phyloP scores from a whole-genome alignment of 2,113 vertebrate genomes.

The Cebidichthys violaceus region DNA sequence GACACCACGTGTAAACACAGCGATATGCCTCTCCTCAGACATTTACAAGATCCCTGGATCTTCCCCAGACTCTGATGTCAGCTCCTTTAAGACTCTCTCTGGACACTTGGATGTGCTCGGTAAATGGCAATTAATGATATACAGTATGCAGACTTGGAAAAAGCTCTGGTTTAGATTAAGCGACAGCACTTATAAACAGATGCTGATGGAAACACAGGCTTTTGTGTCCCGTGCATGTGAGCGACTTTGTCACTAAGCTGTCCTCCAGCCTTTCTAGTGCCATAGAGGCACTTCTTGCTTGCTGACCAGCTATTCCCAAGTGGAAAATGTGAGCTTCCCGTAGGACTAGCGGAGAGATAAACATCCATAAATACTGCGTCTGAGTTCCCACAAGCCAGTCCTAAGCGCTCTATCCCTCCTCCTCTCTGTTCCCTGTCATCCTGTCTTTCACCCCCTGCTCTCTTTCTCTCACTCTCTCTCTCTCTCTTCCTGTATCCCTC shows the following conservation, averaged over 20 bases:
- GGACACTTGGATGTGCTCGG: slow-evolving; percentile 29
- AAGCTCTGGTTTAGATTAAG: slow-evolving; percentile 58
- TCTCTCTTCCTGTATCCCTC: slow-evolving; percentile 41
- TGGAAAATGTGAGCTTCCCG: slow-evolving; percentile 80
- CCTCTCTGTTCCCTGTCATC: slow-evolving; percentile 58
- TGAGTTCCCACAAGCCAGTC: slow-evolving; percentile 74
- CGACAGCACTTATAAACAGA: slow-evolving; percentile 60
- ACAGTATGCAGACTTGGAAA: slow-evolving; percentile 26
- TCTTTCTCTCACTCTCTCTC: slow-evolving; percentile 24
- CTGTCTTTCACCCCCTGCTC: slow-evolving; percentile 39
- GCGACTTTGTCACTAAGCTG: slow-evolving; percentile 42
- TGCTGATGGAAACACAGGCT: slow-evolving; percentile 31
- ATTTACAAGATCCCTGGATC: slow-evolving; percentile 61
- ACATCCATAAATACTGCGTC: slow-evolving; percentile 80
- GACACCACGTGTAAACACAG: slow-evolving; percentile 59
- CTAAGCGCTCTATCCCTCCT: slow-evolving; percentile 39
- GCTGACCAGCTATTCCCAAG: slow-evolving; percentile 70
- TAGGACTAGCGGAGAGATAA: slow-evolving; percentile 74
- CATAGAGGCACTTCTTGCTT: slow-evolving; percentile 35
- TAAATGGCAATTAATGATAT: slow-evolving; percentile 58
- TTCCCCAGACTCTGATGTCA: slow-evolving; percentile 62
- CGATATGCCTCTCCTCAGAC: slow-evolving; percentile 48
- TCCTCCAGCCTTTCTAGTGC: slow-evolving; percentile 38
- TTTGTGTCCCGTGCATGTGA: slow-evolving; percentile 32
- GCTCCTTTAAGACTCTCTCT: slow-evolving; percentile 29